Base-by-base conservation (phyloP, 2,797 vertebrate species). In the Enteromius argenteus region DNA sequence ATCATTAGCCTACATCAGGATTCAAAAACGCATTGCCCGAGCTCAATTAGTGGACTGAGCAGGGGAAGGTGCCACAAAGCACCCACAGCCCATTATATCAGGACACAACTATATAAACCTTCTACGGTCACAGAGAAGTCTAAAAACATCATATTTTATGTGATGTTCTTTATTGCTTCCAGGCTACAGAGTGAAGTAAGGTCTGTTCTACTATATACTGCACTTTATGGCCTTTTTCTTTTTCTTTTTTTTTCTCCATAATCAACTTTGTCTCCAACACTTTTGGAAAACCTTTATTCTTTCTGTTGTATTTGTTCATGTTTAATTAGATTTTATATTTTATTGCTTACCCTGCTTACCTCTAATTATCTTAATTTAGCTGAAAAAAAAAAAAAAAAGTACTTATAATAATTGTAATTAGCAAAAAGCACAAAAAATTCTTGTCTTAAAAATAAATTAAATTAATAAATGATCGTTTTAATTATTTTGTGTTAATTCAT, bases 1-100 rank as follows among this genome's bases (percentile, higher is more conserved):
- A 91, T 91, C 89, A 89, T 90, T 90, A 90, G 89, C 72, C 86
- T 78, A 84, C 89, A 91, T 90, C 88, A 87, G 89, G 89, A 87
- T 90, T 90, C 90, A 90, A 83, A 89, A 87, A 76, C 75, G 44
- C 81, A 84, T 82, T 89, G 89, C 85, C 85, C 83, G 21, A 73
- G 76, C 83, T 83, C 85, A 89, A 89, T 90, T 90, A 90, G 87
- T 86, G 78, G 83, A 83, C 85, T 81, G 83, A 62, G 88, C 83
- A 77, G 75, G 75, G 82, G 84, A 81, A 81, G 76, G 86, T 85
- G 87, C 74, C 80, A 85, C 83, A 89, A 87, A 84, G 81, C 79
- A 51, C 78, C 77, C 79, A 23, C 84, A 62, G 39, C 80, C 86
- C 67, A 87, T 84, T 85, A 87, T 88, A 82, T 79, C 84, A 86